Percentiles rank a stretch among this genome's conserved stretches.
phyloP scores from a whole-genome alignment of 2,888 invertebrate species.

The Epinotia bilunana region DNA sequence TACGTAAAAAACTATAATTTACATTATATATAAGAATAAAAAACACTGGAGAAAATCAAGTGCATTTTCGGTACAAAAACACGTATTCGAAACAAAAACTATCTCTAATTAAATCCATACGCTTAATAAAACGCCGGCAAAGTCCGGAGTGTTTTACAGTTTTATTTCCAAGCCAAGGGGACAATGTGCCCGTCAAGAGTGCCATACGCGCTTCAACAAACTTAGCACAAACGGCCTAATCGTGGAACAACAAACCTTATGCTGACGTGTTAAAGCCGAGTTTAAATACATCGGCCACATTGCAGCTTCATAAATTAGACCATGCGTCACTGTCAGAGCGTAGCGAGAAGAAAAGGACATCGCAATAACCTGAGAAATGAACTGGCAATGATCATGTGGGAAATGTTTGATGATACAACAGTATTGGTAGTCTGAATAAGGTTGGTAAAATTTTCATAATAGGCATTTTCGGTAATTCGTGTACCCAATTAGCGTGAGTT shows the following conservation, averaged over 20 bases:
- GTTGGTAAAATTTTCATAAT: no score
- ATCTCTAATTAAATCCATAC: slow-evolving; percentile 28
- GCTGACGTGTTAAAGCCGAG: slow-evolving; percentile 50
- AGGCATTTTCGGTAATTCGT: no score
- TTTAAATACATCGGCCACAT: slow-evolving; percentile 52
- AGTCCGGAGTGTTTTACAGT: slow-evolving; percentile 57
- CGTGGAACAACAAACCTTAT: slow-evolving; percentile 59
- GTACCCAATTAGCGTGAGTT: no score
- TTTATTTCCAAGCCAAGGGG: slow-evolving; percentile 71
- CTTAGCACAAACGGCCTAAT: slow-evolving; percentile 43
- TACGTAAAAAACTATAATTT: neutral
- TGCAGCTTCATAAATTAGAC: slow-evolving; percentile 73
- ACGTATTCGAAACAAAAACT: neutral
- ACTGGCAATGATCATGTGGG: slow-evolving; percentile 64
- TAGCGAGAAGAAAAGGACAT: slow-evolving; percentile 61
- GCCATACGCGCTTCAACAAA: slow-evolving; percentile 58
- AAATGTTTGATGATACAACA: slow-evolving; percentile 1
- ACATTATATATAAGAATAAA: neutral
- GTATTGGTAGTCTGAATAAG: neutral
- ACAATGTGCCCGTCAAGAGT: slow-evolving; percentile 69
- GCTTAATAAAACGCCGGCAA: slow-evolving; percentile 36
- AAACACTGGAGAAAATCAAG: neutral
- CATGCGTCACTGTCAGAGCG: slow-evolving; percentile 75
- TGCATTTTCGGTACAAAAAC: neutral
- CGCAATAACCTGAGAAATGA: slow-evolving; percentile 78